phyloP scores from a whole-genome alignment of 2,113 vertebrate species.

The Jacana jacana region DNA sequence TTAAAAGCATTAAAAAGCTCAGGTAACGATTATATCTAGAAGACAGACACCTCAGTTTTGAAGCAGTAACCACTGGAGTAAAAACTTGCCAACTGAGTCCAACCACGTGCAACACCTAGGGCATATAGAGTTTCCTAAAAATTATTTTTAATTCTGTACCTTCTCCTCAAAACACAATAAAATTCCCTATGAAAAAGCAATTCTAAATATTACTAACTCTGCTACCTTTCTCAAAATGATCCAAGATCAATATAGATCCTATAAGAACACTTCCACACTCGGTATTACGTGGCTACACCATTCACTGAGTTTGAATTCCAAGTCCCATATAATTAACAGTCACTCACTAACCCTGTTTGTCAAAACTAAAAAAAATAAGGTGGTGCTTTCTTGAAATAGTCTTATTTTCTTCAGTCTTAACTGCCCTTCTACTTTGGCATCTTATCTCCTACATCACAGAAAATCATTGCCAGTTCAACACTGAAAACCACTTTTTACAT shows the following conservation, averaged over 20 bases:
- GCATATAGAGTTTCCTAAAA: accelerated
- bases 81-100: neutral
- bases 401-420: neutral
- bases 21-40: neutral
- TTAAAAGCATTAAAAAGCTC: conserved; percentile 37
- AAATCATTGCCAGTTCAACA: neutral
- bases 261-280: neutral
- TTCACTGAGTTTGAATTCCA: neutral
- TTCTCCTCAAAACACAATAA: neutral
- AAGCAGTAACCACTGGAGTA: neutral
- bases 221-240: neutral
- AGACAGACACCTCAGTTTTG: neutral
- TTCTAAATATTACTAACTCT: neutral
- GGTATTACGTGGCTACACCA: neutral
- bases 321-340: neutral
- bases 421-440: neutral
- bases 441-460: neutral
- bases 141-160: neutral
- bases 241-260: neutral
- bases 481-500: neutral
- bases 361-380: neutral
- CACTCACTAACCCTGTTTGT: neutral
- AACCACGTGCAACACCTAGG: neutral
- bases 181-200: neutral
- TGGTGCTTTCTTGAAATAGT: neutral